These are phyloP conservation scores for Leptoteleia sp. DNA, from an alignment of 1,140 invertebrate genomes.

Conservation along the genomic window DNA sequence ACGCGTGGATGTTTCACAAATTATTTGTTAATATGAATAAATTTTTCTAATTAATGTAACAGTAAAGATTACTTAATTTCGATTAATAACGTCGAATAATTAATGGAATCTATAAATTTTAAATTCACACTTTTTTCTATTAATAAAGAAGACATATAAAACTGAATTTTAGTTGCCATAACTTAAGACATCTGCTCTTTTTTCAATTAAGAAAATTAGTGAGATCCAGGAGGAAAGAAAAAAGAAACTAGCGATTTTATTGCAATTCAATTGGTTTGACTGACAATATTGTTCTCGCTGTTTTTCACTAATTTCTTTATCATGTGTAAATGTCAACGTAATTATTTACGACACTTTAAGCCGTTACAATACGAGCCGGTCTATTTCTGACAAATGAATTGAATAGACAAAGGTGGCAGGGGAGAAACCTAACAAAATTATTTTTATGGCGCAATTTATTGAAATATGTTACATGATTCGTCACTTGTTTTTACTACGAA, in stretches of 20 bases:
- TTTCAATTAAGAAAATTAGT: slow-evolving; percentile 1
- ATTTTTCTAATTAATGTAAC: no score
- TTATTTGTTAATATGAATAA: no score
- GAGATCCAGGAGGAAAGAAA: background rate
- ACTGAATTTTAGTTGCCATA: no score
- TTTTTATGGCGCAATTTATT: background rate
- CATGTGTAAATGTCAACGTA: background rate
- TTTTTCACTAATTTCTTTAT: slow-evolving; percentile 6
- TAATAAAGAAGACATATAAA: no score
- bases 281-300: background rate
- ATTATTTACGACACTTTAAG: slow-evolving; percentile 1
- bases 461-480: background rate
- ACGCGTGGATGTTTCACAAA: no score
- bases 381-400: slow-evolving; percentile 4
- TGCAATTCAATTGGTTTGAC: background rate
- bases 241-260: background rate
- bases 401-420: background rate
- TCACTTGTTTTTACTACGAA: background rate
- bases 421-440: background rate
- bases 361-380: background rate
- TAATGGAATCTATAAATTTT: no score
- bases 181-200: background rate
- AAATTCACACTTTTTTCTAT: no score
- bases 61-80: no score
- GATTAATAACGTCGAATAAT: no score